Evolutionary conservation across 2,888 invertebrate genomes (phyloP).

Genomic region (Metalampra italica): DNA sequence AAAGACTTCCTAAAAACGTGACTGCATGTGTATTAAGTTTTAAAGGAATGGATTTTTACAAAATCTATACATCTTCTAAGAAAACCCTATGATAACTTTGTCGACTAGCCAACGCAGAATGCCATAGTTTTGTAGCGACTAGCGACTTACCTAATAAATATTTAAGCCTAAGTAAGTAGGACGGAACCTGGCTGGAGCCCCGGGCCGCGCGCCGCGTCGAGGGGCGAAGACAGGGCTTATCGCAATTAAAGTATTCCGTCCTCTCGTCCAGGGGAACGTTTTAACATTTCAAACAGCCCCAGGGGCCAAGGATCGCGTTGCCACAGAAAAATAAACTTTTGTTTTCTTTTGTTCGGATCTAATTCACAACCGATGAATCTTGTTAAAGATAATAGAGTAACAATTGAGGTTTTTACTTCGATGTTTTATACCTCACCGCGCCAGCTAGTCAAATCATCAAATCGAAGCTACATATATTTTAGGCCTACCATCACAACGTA

Average conservation of each 20-base stretch:
- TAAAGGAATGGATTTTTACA: too few species aligned
- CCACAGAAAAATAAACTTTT: slow-evolving; percentile 24
- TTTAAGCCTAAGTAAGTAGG: slow-evolving; percentile 9
- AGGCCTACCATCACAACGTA: too few species aligned
- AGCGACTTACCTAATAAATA: slow-evolving; percentile 2
- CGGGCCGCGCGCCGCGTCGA: slow-evolving; percentile 12
- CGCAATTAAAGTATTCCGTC: slow-evolving; percentile 57
- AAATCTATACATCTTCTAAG: too few species aligned
- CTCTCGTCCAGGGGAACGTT: slow-evolving; percentile 35
- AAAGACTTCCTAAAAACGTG: too few species aligned
- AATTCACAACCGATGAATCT: background rate
- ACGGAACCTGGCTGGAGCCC: background rate
- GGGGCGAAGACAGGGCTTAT: slow-evolving; percentile 48
- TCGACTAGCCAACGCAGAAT: too few species aligned
- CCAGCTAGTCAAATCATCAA: too few species aligned
- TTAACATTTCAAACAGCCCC: slow-evolving; percentile 53
- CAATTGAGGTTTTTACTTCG: too few species aligned
- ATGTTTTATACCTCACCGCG: too few species aligned
- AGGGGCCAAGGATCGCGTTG: slow-evolving; percentile 35
- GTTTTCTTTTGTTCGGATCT: slow-evolving; percentile 3
- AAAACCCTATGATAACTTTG: too few species aligned
- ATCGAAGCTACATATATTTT: too few species aligned
- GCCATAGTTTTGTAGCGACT: too few species aligned
- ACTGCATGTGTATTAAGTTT: too few species aligned
- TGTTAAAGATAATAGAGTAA: background rate